Base-by-base conservation (phyloP, 37 sponge, comb jelly and placozoan genomes). In the Diacarnus erythraeanus region DNA sequence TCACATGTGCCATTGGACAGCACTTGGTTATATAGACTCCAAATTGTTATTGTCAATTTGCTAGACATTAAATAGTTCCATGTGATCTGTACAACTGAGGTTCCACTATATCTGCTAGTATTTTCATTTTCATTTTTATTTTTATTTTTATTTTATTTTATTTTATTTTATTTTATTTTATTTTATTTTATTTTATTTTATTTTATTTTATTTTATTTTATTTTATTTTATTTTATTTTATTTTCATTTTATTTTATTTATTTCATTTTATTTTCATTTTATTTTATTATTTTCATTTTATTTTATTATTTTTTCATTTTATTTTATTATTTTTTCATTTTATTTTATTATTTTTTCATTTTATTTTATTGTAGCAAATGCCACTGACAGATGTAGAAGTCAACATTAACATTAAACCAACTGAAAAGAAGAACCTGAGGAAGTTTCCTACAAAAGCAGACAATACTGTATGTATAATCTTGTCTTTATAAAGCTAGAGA, bases 391-490 rank as follows among this genome's bases (percentile, higher is more conserved):
- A 75, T 3, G 18, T 21, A 56, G 15, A 26, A 12, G 66, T 26
- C 17, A 35, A 35, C 29, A 35, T 34, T 20, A 35, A 34, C 10
- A 65, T 18, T 30, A 65, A 65, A 10, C 66, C 31, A 31, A 18
- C 66, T 34, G 66, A 65, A 34, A 77, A 77, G 77, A 77, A 77
- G 37, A 21, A 33, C 10, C 0, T 64, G 10, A 63, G 65, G 39
- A 77, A 64, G 39, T 44, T 77, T 26, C 47, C 65, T 9, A 27
- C 64, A 0, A 77, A 77, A 44, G 27, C 27, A 10, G 77, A 64
- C 42, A 38, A 64, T 29, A 64, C 65, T 23, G 77, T 77, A 42
- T 39, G 74, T 74, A n/a, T n/a, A n/a, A n/a, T n/a, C n/a, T n/a
- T n/a, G n/a, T n/a, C n/a, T n/a, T n/a, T n/a, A n/a, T n/a, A n/a